Percentiles rank a stretch among this genome's conserved stretches.
Conservation (phyloP, 1,140 invertebrate genomes). For the Theocolax elegans region DNA sequence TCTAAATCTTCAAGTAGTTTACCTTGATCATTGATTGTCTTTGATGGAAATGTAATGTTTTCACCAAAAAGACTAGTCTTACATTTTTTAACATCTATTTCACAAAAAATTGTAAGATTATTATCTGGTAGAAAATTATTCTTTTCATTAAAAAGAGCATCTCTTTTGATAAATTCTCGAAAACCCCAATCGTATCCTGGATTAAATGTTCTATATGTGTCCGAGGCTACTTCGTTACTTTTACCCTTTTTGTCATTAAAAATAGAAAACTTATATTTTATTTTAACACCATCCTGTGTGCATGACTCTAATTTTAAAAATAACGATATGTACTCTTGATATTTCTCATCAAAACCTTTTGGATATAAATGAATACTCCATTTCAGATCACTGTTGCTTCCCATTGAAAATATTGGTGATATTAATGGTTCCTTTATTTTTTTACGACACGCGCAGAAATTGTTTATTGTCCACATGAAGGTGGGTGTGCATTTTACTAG, state of each 20-base stretch:
- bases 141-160: background rate
- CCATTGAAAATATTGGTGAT: conserved; percentile 98
- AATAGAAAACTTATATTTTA: conserved; percentile 14
- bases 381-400: conserved; percentile 98
- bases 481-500: background rate
- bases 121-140: conserved; percentile 6
- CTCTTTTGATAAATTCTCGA: conserved; percentile 8
- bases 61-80: background rate
- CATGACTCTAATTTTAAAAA: background rate
- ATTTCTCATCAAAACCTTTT: conserved; percentile 10
- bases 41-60: background rate
- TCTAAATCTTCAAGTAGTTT: background rate
- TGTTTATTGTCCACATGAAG: conserved; percentile 99
- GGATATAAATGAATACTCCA: conserved; percentile 73
- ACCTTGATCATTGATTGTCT: background rate
- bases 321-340: background rate
- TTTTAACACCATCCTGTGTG: background rate
- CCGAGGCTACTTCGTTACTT: background rate
- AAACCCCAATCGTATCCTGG: conserved; percentile 8
- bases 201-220: background rate
- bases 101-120: background rate
- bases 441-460: conserved; percentile 99
- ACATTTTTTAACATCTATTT: background rate
- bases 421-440: conserved; percentile 99
- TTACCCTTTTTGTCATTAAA: background rate